Evolutionary conservation across 37 sponge, comb jelly and placozoan genomes (phyloP).

Genomic region (Beroe forskalii): DNA sequence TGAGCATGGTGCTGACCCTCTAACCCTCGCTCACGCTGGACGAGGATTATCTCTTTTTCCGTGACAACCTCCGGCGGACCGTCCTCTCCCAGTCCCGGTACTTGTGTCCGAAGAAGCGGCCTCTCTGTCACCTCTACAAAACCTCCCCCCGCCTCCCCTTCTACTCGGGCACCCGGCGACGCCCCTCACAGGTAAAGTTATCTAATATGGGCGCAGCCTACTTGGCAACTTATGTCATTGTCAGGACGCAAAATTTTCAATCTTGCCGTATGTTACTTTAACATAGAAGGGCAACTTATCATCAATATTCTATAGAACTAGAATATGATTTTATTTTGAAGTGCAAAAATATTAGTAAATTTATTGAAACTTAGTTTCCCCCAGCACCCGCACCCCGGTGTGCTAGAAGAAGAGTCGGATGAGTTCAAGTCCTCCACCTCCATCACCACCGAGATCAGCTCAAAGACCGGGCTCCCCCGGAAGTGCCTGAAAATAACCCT

Average conservation of each 20-base stretch:
- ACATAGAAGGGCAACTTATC: too few relatives aligned
- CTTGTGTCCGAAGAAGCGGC: slow-evolving; percentile 10
- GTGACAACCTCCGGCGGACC: slow-evolving; percentile 43
- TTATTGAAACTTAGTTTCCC: too few relatives aligned
- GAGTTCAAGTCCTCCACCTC: slow-evolving; percentile 54
- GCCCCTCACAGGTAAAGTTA: too few relatives aligned
- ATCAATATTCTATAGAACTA: too few relatives aligned
- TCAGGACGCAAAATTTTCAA: too few relatives aligned
- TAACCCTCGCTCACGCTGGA: slow-evolving; percentile 10
- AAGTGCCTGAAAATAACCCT: slow-evolving; percentile 13
- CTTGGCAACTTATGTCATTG: too few relatives aligned
- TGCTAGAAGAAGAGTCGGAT: background rate
- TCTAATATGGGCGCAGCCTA: too few relatives aligned
- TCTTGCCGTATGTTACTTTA: too few relatives aligned
- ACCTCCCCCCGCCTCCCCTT: background rate
- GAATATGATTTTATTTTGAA: too few relatives aligned
- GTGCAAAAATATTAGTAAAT: too few relatives aligned
- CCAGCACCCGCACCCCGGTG: background rate
- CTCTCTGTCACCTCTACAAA: background rate
- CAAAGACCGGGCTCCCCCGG: background rate
- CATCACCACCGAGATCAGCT: background rate
- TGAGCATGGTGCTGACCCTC: too few relatives aligned
- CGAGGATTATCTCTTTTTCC: slow-evolving; percentile 38
- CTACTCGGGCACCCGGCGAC: background rate
- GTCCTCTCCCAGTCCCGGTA: slow-evolving; percentile 56